Evolutionary conservation across 2,888 invertebrate genomes (phyloP).

Genomic region (Dusona sp.): DNA sequence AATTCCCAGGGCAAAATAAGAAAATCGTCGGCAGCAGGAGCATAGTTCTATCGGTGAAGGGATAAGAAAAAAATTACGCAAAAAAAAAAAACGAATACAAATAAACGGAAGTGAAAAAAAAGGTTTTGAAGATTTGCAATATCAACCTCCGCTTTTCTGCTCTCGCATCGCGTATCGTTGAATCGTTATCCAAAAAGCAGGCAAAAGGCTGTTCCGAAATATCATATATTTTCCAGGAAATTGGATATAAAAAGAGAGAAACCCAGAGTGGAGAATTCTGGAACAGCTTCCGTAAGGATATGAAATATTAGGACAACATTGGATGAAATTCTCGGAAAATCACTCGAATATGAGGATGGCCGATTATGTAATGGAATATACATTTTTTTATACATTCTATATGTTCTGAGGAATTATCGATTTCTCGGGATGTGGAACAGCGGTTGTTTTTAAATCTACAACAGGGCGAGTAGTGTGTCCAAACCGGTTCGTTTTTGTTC

Average conservation of each 20-base stretch:
- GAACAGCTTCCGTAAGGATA: slow-evolving; percentile 14
- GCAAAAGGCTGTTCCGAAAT: background rate
- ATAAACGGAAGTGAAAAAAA: slow-evolving; percentile 22
- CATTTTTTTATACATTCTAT: background rate
- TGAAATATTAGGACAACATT: slow-evolving; percentile 17
- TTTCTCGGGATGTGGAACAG: background rate
- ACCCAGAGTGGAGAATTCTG: background rate
- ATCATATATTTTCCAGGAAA: slow-evolving; percentile 19
- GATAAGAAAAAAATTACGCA: background rate
- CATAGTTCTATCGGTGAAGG: slow-evolving; percentile 11
- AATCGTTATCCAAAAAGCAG: slow-evolving; percentile 5
- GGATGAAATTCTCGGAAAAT: background rate
- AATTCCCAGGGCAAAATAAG: slow-evolving; percentile 65
- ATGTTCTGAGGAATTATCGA: slow-evolving; percentile 22
- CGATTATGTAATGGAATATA: slow-evolving; percentile 1
- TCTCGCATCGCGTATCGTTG: background rate
- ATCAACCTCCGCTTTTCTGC: slow-evolving; percentile 16
- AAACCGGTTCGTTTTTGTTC: background rate
- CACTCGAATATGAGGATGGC: background rate
- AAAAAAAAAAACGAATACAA: slow-evolving; percentile 47
- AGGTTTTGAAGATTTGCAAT: slow-evolving; percentile 33
- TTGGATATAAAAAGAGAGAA: background rate
- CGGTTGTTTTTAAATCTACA: background rate
- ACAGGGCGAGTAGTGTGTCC: slow-evolving; percentile 9
- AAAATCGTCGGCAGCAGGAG: slow-evolving; percentile 43